phyloP scores from a whole-genome alignment of 2,113 vertebrate species.

The Heloderma charlesbogerti region DNA sequence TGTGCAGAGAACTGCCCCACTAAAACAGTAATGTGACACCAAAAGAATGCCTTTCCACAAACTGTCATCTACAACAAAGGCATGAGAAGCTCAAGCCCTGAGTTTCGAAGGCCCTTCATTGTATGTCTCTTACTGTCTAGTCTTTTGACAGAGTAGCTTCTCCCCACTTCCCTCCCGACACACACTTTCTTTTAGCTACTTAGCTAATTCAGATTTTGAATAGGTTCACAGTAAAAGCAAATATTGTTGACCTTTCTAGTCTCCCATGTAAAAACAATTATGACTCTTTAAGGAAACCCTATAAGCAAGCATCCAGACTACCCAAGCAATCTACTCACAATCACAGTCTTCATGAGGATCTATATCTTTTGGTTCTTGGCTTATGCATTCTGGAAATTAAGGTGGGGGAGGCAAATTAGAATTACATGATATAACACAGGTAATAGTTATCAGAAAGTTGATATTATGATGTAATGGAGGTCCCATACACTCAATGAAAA shows the following conservation, averaged over 20 bases:
- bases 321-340: slow-evolving; percentile 77
- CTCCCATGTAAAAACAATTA: not conserved
- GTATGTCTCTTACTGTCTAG: not conserved
- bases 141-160: not conserved
- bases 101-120: too few species aligned
- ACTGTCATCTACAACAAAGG: slow-evolving; percentile 28
- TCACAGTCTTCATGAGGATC: slow-evolving; percentile 84
- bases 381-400: slow-evolving; percentile 86
- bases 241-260: not conserved
- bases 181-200: accelerated
- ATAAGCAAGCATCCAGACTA: not conserved
- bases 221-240: not conserved
- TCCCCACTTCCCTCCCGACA: not conserved
- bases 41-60: not conserved
- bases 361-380: slow-evolving; percentile 87
- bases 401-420: slow-evolving; percentile 25
- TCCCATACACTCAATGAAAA: slow-evolving; percentile 16
- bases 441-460: not conserved
- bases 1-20: slow-evolving; percentile 7
- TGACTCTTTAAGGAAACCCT: not conserved
- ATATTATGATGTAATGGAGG: not conserved
- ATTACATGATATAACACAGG: not conserved
- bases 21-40: not conserved
- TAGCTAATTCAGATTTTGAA: slow-evolving; percentile 24
- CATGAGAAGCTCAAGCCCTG: slow-evolving; percentile 12